Percentiles rank a stretch among this genome's conserved stretches.
These are phyloP conservation scores for Chydorus sphaericus DNA, from an alignment of 2,888 invertebrate genomes.

Conservation along the genomic window DNA sequence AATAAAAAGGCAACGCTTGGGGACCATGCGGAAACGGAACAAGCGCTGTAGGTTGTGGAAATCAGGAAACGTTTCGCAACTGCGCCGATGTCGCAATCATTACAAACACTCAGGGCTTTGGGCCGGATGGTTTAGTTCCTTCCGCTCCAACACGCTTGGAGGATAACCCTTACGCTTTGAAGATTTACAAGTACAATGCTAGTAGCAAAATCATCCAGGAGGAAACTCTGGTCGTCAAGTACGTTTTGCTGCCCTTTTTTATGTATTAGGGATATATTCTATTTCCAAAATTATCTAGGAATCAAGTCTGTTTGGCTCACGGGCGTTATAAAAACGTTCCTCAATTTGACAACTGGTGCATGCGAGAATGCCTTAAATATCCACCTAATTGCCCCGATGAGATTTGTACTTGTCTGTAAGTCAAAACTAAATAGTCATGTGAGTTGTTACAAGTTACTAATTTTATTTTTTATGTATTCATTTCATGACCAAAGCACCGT, in stretches of 20 bases:
- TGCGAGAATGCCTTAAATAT: conserved; percentile 68
- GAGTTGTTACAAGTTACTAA: no score
- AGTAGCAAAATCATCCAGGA: neutral
- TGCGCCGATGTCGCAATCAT: conserved; percentile 75
- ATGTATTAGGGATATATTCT: no score
- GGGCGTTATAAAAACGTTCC: conserved; percentile 47
- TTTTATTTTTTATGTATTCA: no score
- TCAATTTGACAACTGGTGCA: conserved; percentile 70
- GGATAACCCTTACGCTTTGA: conserved; percentile 34
- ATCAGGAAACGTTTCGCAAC: conserved; percentile 77
- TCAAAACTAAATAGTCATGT: no score
- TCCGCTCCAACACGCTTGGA: neutral
- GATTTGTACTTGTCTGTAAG: conserved; percentile 71
- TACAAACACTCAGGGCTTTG: conserved; percentile 52
- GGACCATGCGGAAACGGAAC: conserved; percentile 72
- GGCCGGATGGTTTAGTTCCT: neutral
- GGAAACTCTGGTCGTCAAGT: neutral
- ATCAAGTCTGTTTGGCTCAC: conserved; percentile 63
- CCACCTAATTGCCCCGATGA: conserved; percentile 68
- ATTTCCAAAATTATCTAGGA: no score
- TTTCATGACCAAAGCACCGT: conserved; percentile 43
- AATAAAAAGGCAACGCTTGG: conserved; percentile 65
- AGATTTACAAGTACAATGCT: conserved; percentile 20
- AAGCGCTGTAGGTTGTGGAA: conserved; percentile 75
- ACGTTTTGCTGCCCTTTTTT: no score